Base-by-base conservation (phyloP, 2,797 vertebrate genomes). In the Numenius phaeopus region DNA sequence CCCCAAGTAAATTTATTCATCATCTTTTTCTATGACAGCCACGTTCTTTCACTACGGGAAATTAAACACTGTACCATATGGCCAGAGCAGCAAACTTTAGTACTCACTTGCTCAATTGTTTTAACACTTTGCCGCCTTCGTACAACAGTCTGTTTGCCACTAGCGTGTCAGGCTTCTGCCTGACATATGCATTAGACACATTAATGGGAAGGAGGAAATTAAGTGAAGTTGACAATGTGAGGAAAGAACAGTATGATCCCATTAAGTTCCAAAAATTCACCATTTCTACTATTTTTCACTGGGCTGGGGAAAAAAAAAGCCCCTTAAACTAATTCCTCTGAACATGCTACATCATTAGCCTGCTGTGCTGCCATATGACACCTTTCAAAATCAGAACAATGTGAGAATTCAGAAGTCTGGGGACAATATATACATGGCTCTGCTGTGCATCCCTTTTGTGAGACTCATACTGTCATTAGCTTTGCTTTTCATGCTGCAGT, bases 21-120 rank as follows among this genome's bases (percentile, higher is more conserved):
- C 98, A 98, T 98, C 96, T 98, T 98, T 98, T 97, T 94, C 97
- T 97, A 96, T 98, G 98, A 98, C 98, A 98, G 96, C 97, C 98
- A 97, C 94, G 95, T 98, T 98, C 98, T 98, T 98, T 98, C 95
- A 98, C 97, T 96, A 98, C 26, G 97, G 98, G 98, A 98, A 98
- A 98, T 98, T 98, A 98, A 98, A 98, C 98, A 98, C 97, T 98
- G 95, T 98, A 98, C 97, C 98, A 98, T 98, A 98, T 98, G 98
- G 98, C 97, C 98, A 82, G 98, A 98, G 97, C 97, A 97, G 97
- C 98, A 98, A 98, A 98, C 98, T 98, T 98, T 97, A 97, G 98
- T 98, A 96, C 97, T 98, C 90, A 97, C 97, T 98, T 98, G 94
- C 98, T 98, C 98, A 97, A 98, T 98, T 98, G 98, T 98, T 98